phyloP scores from a whole-genome alignment of 2,888 invertebrate genomes.

The Metallyticus violacea region DNA sequence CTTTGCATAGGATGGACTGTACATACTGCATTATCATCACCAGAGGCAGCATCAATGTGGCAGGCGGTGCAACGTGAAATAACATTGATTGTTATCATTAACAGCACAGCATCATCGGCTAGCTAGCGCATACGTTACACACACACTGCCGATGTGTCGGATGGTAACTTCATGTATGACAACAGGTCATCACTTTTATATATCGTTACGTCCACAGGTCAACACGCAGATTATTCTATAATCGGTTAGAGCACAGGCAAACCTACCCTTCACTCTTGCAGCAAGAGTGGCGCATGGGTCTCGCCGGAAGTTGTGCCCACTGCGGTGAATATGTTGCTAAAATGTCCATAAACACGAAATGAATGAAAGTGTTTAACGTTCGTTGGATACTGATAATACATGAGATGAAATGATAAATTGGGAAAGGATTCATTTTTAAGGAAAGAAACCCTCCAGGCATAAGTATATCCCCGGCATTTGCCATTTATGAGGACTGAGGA shows the following conservation, averaged over 20 bases:
- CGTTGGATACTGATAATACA: too few species aligned
- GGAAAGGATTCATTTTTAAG: too few species aligned
- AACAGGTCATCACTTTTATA: conserved; percentile 12
- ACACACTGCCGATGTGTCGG: not conserved
- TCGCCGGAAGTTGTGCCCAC: too few species aligned
- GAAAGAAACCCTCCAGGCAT: too few species aligned
- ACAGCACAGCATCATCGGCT: not conserved
- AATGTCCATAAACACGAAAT: too few species aligned
- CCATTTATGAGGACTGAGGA: too few species aligned
- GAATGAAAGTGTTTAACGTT: too few species aligned
- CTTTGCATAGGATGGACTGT: not conserved
- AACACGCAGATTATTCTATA: conserved; percentile 14
- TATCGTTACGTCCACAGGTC: conserved; percentile 9
- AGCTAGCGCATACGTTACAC: not conserved
- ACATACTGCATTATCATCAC: not conserved
- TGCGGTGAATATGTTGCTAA: too few species aligned
- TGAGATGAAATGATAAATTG: too few species aligned
- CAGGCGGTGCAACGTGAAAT: not conserved
- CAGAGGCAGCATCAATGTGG: not conserved
- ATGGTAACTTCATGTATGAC: conserved; percentile 3
- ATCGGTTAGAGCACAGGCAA: not conserved
- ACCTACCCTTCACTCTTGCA: not conserved
- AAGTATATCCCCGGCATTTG: too few species aligned
- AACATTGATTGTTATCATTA: conserved; percentile 16
- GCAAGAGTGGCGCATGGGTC: not conserved